phyloP scores from a whole-genome alignment of 2,888 invertebrate genomes.

The Eupithecia exiguata region DNA sequence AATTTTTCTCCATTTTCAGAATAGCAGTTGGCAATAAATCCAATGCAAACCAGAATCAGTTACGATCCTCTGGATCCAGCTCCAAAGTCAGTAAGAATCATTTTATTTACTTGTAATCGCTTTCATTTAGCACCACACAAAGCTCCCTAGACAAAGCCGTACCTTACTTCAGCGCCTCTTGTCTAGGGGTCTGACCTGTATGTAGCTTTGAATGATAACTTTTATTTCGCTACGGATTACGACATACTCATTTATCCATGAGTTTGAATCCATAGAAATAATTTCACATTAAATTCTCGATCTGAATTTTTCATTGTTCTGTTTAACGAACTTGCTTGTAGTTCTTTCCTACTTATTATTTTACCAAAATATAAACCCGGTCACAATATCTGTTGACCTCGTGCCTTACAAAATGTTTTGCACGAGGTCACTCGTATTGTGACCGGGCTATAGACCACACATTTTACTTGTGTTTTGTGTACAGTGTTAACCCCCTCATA shows the following conservation, averaged over 20 bases:
- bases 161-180: slow-evolving; percentile 8
- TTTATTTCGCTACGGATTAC: slow-evolving; percentile 25
- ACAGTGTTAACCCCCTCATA: not conserved
- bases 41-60: slow-evolving; percentile 81
- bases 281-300: not conserved
- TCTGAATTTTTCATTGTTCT: not conserved
- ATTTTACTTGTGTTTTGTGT: not conserved
- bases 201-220: slow-evolving; percentile 34
- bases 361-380: not conserved
- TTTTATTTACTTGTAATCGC: slow-evolving; percentile 77
- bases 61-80: slow-evolving; percentile 86
- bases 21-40: slow-evolving; percentile 66
- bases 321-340: not conserved
- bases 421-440: no score
- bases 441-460: not conserved
- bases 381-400: no score
- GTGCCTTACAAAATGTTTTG: no score
- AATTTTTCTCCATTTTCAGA: not conserved
- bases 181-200: slow-evolving; percentile 22
- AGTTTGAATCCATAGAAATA: not conserved
- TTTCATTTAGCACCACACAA: slow-evolving; percentile 66
- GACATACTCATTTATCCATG: not conserved
- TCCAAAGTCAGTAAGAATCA: slow-evolving; percentile 99
- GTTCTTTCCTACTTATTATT: not conserved
- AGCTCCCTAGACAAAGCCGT: slow-evolving; percentile 19